Evolutionary conservation across 2,113 vertebrate species (phyloP), one percentile per base, ranked within the genome.

Genomic region (Gallinago undulata): DNA sequence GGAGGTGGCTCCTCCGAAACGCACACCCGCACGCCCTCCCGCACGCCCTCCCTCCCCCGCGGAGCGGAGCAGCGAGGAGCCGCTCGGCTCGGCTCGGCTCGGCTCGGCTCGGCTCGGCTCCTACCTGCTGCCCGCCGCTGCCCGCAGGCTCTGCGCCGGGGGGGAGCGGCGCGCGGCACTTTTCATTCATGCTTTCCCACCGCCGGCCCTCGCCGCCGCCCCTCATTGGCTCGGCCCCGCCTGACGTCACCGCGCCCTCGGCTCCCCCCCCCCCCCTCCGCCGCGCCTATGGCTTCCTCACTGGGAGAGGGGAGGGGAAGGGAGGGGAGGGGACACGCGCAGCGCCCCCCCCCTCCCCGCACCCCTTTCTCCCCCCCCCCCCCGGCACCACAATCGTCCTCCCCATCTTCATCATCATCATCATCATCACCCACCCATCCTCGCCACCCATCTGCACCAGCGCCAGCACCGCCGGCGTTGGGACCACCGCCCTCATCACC

Each of bases 151-250:
- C 77, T 89, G 96, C 94, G 68, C 90, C 80, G 88, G 89, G 91
- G 72, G 72, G 84, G 76, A 92, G 78, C 91, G 69, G 83, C 53
- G 91, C 93, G 86, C 87, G 73, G 94, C 92, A 96, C 93, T 93
- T 84, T 93, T 95, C 96, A 97, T 97, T 97, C 96, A 97, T 96
- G 81, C 95, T 95, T 94, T 95, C 92, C 41, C 96, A 92, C 93
- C 81, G 91, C 84, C 96, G 84, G 83, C 96, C 96, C 87, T 55
- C 77, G 23, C 78, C 82, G 72, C 84, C 47, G 70, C 48, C 47
- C 13, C 81, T 41, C 13, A 97, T 97, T 97, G 97, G 97, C 50
- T 89, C 4, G 10, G 1, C 23, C 18, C 41, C 19, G 3, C 28
- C 63, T 95, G 96, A 97, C 95, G 93, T 95, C 95, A 94, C 72